phyloP scores from a whole-genome alignment of 2,888 invertebrate genomes.

The Heliconius cydno region DNA sequence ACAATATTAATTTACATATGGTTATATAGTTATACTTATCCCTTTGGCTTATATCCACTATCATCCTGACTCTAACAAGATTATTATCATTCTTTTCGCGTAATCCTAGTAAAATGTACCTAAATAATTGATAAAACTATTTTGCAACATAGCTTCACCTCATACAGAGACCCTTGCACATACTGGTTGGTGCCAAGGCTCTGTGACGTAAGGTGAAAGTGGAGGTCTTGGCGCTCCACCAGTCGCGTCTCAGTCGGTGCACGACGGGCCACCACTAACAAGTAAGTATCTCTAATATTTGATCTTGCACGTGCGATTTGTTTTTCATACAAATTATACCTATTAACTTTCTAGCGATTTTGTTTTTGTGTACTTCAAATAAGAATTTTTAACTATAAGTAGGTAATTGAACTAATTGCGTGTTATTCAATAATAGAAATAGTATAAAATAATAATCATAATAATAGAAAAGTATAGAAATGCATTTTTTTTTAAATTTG shows the following conservation, averaged over 20 bases:
- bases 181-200: conserved; percentile 69
- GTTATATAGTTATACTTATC: not conserved
- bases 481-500: not conserved
- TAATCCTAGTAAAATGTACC: conserved; percentile 5
- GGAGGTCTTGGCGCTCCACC: conserved; percentile 44
- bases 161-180: conserved; percentile 45
- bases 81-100: not conserved
- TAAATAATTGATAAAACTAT: conserved; percentile 1
- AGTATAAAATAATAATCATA: not conserved
- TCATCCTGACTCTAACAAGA: not conserved
- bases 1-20: not conserved
- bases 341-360: not conserved
- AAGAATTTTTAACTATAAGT: not conserved
- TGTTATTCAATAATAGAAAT: not conserved
- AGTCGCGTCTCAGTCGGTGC: conserved; percentile 55
- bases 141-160: conserved; percentile 27
- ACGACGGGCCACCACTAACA: conserved; percentile 46
- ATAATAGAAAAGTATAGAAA: not conserved
- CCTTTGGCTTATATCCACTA: not conserved
- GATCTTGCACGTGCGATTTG: conserved; percentile 35
- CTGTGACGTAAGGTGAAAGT: conserved; percentile 79
- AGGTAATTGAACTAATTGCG: too few relatives aligned
- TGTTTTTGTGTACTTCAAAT: not conserved
- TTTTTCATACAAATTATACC: conserved; percentile 4
- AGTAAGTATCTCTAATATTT: conserved; percentile 49